Evolutionary conservation across 2,113 vertebrate genomes (phyloP), one percentile per base, ranked within the genome.

Genomic region (Chauna torquata): DNA sequence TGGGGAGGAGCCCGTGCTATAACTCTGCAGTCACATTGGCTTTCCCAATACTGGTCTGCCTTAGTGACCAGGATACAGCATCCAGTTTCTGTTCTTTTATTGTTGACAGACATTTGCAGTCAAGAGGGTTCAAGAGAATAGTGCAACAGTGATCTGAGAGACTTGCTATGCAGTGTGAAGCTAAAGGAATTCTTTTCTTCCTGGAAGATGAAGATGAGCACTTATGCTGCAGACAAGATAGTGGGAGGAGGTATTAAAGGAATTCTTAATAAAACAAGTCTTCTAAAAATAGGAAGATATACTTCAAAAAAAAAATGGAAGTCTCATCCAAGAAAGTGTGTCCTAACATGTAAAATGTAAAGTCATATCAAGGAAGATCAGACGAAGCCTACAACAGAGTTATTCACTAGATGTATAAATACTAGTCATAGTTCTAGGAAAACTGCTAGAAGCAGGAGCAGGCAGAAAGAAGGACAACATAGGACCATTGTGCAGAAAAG

Each of bases 211-310:
- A 86, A 52, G 38, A 17, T 78, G 42, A 76, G 83, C 1, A 1
- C 42, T 92, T 75, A 20, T 7, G 7, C 70, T 80, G 18, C 47
- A 79, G 91, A 55, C 94, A 57, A 82, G 81, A 18, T 66, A 55
- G 84, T 79, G 44, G 34, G 86, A 92, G 44, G 70, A 89, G 66
- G 13, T 85, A 85, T 93, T 78, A 90, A 89, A 94, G 91, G 78
- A 54, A 22, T 72, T 64, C 66, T 69, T 62, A 68, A 30, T 95
- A 75, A 94, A 94, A 61, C 59, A 27, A 87, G 52, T 71, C 86
- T 79, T 90, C 47, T 36, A 87, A 84, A 92, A 95, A 82, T 69
- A 91, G 57, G 65, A 88, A 72, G 78, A 69, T 83, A 74, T 6
- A 25, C 52, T 85, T 58, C 9, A 75, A 45, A 91, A 68, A 40